These are phyloP conservation scores for Drosophila niveifrons DNA, from an alignment of 2,888 invertebrate species.

Conservation along the genomic window DNA sequence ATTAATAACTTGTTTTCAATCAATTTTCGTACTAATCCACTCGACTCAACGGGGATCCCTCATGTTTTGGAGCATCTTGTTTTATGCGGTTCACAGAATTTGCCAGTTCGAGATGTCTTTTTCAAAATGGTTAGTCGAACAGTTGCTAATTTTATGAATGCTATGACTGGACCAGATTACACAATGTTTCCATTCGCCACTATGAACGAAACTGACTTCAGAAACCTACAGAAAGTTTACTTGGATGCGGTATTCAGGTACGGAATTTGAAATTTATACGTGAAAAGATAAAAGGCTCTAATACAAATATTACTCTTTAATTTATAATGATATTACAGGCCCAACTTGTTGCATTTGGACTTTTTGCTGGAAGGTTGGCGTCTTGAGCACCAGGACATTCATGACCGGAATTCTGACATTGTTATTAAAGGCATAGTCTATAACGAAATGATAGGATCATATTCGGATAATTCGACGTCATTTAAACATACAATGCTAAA, in stretches of 20 bases:
- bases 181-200: slow-evolving; percentile 98
- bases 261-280: slow-evolving; percentile 24
- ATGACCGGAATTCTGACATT: slow-evolving; percentile 90
- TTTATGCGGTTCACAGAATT: slow-evolving; percentile 95
- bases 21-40: slow-evolving; percentile 96
- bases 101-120: slow-evolving; percentile 96
- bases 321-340: slow-evolving; percentile 83
- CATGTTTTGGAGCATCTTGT: slow-evolving; percentile 97
- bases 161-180: slow-evolving; percentile 95
- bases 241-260: slow-evolving; percentile 94
- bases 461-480: slow-evolving; percentile 93
- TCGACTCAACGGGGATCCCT: slow-evolving; percentile 95
- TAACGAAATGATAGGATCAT: slow-evolving; percentile 99
- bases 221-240: slow-evolving; percentile 95
- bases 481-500: slow-evolving; percentile 91
- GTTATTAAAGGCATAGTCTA: slow-evolving; percentile 97
- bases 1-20: slow-evolving; percentile 96
- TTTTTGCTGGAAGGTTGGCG: slow-evolving; percentile 98
- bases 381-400: slow-evolving; percentile 91
- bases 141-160: slow-evolving; percentile 98
- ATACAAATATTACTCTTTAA: not conserved
- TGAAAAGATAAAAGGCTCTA: too few species aligned
- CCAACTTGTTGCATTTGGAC: slow-evolving; percentile 92
- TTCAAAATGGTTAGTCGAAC: slow-evolving; percentile 98
- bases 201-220: slow-evolving; percentile 94